phyloP scores from a whole-genome alignment of 2,888 invertebrate genomes.

The Galeruca laticollis region DNA sequence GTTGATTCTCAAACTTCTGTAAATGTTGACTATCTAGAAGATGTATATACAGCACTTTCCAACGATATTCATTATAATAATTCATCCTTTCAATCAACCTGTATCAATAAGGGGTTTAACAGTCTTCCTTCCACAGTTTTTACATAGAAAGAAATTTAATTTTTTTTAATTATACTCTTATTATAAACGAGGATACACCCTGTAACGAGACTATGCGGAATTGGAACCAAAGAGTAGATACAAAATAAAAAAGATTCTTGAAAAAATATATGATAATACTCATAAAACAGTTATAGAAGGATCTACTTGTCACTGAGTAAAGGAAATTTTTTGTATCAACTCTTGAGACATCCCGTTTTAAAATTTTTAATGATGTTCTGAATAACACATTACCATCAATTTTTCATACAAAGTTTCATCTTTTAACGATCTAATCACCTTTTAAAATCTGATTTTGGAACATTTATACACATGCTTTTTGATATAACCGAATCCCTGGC shows the following conservation, averaged over 20 bases:
- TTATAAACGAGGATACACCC: background rate
- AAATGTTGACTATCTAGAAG: background rate
- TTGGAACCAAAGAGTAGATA: background rate
- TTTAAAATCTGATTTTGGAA: background rate
- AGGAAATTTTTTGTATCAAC: background rate
- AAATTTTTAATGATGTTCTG: background rate
- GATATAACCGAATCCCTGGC: too few species aligned
- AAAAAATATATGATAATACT: background rate
- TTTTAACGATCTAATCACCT: background rate
- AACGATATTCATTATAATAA: slow-evolving; percentile 6
- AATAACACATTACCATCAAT: background rate
- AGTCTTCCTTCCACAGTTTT: slow-evolving; percentile 29
- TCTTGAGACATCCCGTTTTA: background rate
- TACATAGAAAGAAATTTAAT: slow-evolving; percentile 16
- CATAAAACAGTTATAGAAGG: background rate
- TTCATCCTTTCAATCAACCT: slow-evolving; percentile 13
- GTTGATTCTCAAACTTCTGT: background rate
- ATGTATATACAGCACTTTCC: background rate
- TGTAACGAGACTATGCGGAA: background rate
- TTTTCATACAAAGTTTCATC: background rate
- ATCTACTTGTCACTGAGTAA: too few species aligned
- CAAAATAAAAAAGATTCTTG: background rate
- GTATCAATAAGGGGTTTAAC: slow-evolving; percentile 14
- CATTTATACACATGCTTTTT: background rate
- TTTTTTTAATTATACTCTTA: background rate